Conservation (phyloP, 2,888 invertebrate species). For the Eurytoma adleriae region DNA sequence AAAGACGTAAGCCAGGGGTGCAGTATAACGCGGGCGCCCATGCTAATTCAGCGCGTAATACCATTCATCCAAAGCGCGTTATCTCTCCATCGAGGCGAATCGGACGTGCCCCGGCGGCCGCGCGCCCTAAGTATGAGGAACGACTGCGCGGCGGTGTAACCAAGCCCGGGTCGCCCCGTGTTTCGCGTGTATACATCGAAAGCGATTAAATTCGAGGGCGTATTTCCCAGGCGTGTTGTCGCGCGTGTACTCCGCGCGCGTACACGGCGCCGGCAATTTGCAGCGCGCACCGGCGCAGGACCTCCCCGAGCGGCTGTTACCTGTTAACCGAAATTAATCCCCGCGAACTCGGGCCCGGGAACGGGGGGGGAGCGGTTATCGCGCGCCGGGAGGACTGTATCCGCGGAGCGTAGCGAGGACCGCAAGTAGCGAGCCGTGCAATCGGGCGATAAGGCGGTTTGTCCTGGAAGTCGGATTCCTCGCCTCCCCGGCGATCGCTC, state of each 20-base stretch:
- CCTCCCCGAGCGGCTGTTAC: conserved; percentile 69
- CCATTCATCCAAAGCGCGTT: conserved; percentile 46
- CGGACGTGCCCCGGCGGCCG: not conserved
- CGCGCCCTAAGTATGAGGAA: conserved; percentile 18
- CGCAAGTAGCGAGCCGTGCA: conserved; percentile 11
- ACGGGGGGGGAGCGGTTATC: conserved; percentile 3
- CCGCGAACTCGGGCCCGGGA: conserved; percentile 32
- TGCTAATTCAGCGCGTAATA: conserved; percentile 38
- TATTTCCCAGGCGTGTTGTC: conserved; percentile 72
- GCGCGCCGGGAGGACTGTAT: not conserved
- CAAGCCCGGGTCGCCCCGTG: not conserved
- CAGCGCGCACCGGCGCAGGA: conserved; percentile 31
- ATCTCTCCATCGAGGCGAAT: conserved; percentile 43
- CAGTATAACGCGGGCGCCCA: not conserved
- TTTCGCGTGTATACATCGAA: conserved; percentile 11
- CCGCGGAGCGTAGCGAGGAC: not conserved
- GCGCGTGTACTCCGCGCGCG: conserved; percentile 14
- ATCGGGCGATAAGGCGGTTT: conserved; percentile 50
- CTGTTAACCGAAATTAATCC: conserved; percentile 71
- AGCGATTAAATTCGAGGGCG: conserved; percentile 64
- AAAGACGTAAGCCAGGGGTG: conserved; percentile 30
- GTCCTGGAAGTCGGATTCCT: conserved; percentile 15
- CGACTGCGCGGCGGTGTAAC: not conserved
- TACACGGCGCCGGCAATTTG: conserved; percentile 60
- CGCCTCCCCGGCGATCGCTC: conserved; percentile 13